Evolutionary conservation across 2,888 invertebrate genomes (phyloP).

Genomic region (Drosophila phalerata): DNA sequence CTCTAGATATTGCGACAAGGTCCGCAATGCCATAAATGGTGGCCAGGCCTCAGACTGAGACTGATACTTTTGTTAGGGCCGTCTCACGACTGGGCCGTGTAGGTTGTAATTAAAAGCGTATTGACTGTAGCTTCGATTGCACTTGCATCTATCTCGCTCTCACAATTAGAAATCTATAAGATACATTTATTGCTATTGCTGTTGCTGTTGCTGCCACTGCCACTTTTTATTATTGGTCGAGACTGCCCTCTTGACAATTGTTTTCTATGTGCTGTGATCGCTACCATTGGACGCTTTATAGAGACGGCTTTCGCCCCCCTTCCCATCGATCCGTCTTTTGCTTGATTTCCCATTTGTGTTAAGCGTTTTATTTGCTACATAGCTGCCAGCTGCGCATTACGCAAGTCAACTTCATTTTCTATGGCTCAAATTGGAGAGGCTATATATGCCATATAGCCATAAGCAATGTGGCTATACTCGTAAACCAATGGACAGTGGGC

Average conservation of each 20-base stretch:
- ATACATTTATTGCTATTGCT: constrained; percentile 22
- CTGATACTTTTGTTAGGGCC: constrained; percentile 72
- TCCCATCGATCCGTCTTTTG: background rate
- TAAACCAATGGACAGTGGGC: constrained; percentile 72
- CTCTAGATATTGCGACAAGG: constrained; percentile 56
- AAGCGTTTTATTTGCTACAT: constrained; percentile 50
- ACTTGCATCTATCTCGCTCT: constrained; percentile 58
- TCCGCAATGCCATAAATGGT: constrained; percentile 78
- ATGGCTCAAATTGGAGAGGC: constrained; percentile 53
- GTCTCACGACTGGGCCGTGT: constrained; percentile 45
- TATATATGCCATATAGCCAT: constrained; percentile 46
- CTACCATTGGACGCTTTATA: constrained; percentile 51
- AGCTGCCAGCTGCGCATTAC: constrained; percentile 74
- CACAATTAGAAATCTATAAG: constrained; percentile 46
- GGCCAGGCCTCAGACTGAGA: constrained; percentile 36
- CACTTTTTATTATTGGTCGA: constrained; percentile 62
- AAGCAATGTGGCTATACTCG: constrained; percentile 43
- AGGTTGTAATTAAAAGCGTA: constrained; percentile 78
- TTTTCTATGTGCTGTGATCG: constrained; percentile 30
- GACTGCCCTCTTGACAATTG: constrained; percentile 57
- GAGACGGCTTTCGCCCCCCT: constrained; percentile 24
- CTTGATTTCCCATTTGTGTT: constrained; percentile 4
- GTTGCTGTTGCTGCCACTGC: constrained; percentile 21
- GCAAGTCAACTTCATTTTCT: constrained; percentile 79
- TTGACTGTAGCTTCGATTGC: constrained; percentile 71